Percentiles rank a stretch among this genome's conserved stretches.
Conservation (phyloP, 2,797 vertebrate genomes). For the Oreochromis mossambicus region DNA sequence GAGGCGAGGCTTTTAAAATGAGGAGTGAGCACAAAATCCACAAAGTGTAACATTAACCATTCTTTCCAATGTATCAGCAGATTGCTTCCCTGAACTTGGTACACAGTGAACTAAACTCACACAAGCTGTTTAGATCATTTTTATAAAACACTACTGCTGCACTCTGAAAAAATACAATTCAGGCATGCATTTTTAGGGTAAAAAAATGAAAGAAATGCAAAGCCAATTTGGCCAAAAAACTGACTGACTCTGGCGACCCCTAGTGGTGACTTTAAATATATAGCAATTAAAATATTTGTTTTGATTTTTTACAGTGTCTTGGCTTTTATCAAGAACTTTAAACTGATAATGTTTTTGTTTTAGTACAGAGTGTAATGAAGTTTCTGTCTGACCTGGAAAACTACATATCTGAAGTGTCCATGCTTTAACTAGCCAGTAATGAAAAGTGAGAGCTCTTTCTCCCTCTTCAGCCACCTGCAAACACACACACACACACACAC, state of each 20-base stretch:
- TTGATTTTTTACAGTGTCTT: neutral
- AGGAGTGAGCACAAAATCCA: neutral
- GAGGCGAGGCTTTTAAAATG: neutral
- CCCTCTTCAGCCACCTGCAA: neutral
- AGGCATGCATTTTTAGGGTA: neutral
- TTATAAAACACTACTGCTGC: neutral
- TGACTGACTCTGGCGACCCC: neutral
- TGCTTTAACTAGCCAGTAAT: neutral
- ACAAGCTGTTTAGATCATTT: neutral
- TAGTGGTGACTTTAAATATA: neutral
- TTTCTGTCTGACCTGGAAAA: neutral
- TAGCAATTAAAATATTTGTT: neutral
- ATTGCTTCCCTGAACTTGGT: neutral
- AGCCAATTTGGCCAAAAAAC: neutral
- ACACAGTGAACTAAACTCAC: neutral
- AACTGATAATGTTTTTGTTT: neutral
- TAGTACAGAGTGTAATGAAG: neutral
- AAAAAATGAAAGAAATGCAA: neutral
- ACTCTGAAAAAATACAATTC: neutral
- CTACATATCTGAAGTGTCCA: neutral
- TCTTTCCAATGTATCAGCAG: accelerated
- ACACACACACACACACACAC: neutral
- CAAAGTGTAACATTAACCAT: neutral
- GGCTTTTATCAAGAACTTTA: neutral
- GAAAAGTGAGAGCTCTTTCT: neutral